Base-by-base conservation (phyloP, 2,888 invertebrate species). In the Cybosia mesomella region DNA sequence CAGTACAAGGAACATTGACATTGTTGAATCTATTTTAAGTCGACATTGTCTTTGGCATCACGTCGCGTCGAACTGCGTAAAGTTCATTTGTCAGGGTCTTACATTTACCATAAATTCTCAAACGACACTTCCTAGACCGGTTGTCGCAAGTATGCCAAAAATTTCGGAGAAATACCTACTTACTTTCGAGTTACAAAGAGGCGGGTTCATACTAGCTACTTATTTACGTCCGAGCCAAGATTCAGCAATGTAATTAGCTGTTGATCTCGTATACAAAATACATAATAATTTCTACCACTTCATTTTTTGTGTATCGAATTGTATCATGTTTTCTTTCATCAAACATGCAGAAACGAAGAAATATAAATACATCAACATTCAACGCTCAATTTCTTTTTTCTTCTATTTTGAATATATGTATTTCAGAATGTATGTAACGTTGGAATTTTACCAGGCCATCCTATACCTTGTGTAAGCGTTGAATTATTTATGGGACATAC, bases 21-120 rank as follows among this genome's bases (percentile, higher is more conserved):
- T 84, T 82, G 82, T 83, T 82, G 82, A 77, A 84, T 85, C 87
- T 89, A 87, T 88, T 91, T 89, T 89, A 88, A 87, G 91, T 91
- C 88, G 87, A 85, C 85, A 79, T 87, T 86, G 85, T 83, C 87
- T 87, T 83, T 84, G 83, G 85, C 87, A 86, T 86, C 86, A 88
- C 85, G 87, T 88, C 83, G 82, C 85, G 81, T 84, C 84, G 84
- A 85, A 87, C 87, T 87, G 85, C 87, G 87, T 86, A 87, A 89
- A 91, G 86, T 89, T 91, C 90, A 91, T 92, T 92, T 91, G 86
- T 91, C 91, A 91, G 83, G 82, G 82, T 78, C 83, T 85, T 81
- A 85, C 86, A 84, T 86, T 86, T 83, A 86, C 87, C 87, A 87
- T 85, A 83, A 84, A 86, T 87, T 86, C 83, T 82, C 81, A 75